A percentile compares a stretch with the other conserved stretches of the same genome.
phyloP scores from a whole-genome alignment of 2,888 invertebrate genomes.

The Tyria jacobaeae region DNA sequence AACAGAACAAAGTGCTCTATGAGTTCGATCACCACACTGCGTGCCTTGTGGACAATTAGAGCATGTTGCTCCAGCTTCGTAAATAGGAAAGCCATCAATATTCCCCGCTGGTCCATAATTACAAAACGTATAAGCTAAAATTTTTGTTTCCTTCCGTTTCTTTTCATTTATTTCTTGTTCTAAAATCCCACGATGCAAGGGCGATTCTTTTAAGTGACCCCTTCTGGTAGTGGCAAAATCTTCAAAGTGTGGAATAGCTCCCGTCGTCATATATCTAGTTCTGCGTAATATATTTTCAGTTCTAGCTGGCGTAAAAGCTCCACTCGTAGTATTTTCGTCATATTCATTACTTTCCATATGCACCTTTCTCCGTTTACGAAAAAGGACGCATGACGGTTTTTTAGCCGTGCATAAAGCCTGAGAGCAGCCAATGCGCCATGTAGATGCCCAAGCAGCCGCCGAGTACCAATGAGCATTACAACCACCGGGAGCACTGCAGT shows the following conservation, averaged over 20 bases:
- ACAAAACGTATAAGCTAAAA: conserved; percentile 79
- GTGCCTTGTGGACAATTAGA: conserved; percentile 78
- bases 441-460: conserved; percentile 79
- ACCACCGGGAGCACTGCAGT: conserved; percentile 77
- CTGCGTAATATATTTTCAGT: conserved; percentile 67
- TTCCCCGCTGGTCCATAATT: conserved; percentile 83
- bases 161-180: conserved; percentile 41
- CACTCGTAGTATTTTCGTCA: conserved; percentile 55
- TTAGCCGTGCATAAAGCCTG: conserved; percentile 76
- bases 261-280: conserved; percentile 66
- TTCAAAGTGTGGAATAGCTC: conserved; percentile 49
- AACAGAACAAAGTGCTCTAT: conserved; percentile 73
- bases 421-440: conserved; percentile 80
- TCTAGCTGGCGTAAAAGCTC: not conserved
- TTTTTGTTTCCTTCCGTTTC: conserved; percentile 61
- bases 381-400: conserved; percentile 69
- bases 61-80: conserved; percentile 73
- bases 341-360: conserved; percentile 25
- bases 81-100: conserved; percentile 80
- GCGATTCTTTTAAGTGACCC: conserved; percentile 56
- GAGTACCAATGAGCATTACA: conserved; percentile 81
- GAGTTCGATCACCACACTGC: conserved; percentile 72
- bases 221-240: conserved; percentile 58
- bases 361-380: conserved; percentile 62
- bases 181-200: conserved; percentile 67